phyloP scores from a whole-genome alignment of 2,797 vertebrate genomes.

The Clamator glandarius region DNA sequence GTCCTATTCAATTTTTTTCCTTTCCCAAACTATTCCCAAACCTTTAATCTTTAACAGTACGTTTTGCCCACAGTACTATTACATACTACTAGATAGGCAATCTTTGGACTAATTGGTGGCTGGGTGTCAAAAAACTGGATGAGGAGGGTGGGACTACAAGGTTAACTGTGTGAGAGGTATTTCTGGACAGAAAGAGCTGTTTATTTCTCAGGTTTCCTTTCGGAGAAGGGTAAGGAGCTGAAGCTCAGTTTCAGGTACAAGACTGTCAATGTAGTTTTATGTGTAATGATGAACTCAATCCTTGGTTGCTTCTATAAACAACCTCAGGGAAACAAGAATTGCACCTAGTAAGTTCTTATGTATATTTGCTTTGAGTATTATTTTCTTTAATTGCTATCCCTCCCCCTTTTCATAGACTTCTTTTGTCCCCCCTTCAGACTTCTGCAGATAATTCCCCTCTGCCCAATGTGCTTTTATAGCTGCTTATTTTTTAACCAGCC shows the following conservation, averaged over 20 bases:
- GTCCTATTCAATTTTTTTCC: neutral
- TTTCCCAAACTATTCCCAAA: neutral
- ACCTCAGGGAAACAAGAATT: neutral
- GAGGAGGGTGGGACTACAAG: neutral
- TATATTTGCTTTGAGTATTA: neutral
- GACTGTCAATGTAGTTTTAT: neutral
- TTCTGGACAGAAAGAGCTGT: neutral
- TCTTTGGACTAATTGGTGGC: neutral
- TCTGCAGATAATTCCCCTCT: neutral
- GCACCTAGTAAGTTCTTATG: neutral
- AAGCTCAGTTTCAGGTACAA: neutral
- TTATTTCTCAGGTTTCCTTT: neutral
- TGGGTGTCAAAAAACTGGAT: neutral
- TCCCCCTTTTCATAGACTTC: neutral
- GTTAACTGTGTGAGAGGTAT: neutral
- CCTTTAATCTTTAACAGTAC: neutral
- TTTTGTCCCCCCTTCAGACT: neutral
- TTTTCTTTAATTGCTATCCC: neutral
- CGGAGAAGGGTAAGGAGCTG: neutral
- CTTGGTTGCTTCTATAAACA: neutral
- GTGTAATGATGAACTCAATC: neutral
- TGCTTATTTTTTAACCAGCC: neutral
- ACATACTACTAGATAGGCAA: neutral
- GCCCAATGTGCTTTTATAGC: neutral
- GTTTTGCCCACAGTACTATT: neutral